Percentiles rank a stretch among this genome's conserved stretches.
Evolutionary conservation across 92 coral and sea anemone genomes (phyloP).

Genomic region (Pocillopora meandrina): DNA sequence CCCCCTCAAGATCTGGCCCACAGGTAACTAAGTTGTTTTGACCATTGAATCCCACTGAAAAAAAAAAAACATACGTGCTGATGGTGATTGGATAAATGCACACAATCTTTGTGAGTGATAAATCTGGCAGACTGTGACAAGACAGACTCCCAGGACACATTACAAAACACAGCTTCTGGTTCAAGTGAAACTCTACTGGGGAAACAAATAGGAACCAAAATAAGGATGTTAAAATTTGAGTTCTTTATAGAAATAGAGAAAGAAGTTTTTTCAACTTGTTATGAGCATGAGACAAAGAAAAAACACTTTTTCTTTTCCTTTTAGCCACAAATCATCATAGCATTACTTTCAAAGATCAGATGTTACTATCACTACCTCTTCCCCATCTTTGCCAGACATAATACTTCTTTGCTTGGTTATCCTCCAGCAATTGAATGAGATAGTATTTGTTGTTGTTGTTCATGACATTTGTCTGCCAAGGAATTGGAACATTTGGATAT

Average conservation of each 20-base stretch:
- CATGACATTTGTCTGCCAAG: conserved; percentile 88
- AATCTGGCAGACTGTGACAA: too few species aligned
- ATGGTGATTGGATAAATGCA: neutral
- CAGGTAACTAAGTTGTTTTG: conserved; percentile 85
- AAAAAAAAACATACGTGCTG: neutral
- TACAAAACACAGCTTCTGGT: too few species aligned
- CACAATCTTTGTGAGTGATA: too few species aligned
- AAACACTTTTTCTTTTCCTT: too few species aligned
- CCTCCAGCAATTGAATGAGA: conserved; percentile 89
- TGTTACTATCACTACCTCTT: conserved; percentile 64
- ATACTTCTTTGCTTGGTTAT: conserved; percentile 79
- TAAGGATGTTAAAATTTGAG: too few species aligned
- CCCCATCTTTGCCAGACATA: conserved; percentile 99
- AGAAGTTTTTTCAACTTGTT: too few species aligned
- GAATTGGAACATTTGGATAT: neutral
- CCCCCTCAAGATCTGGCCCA: conserved; percentile 83
- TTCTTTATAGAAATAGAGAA: too few species aligned
- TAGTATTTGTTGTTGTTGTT: conserved; percentile 96
- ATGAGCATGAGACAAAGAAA: too few species aligned
- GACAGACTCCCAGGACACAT: too few species aligned
- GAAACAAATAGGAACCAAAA: too few species aligned
- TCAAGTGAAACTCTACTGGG: too few species aligned
- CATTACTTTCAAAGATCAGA: neutral
- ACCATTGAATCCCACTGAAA: conserved; percentile 93
- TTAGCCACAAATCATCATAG: too few species aligned